phyloP scores from a whole-genome alignment of 2,113 vertebrate species.

The Sphaerodactylus townsendi region DNA sequence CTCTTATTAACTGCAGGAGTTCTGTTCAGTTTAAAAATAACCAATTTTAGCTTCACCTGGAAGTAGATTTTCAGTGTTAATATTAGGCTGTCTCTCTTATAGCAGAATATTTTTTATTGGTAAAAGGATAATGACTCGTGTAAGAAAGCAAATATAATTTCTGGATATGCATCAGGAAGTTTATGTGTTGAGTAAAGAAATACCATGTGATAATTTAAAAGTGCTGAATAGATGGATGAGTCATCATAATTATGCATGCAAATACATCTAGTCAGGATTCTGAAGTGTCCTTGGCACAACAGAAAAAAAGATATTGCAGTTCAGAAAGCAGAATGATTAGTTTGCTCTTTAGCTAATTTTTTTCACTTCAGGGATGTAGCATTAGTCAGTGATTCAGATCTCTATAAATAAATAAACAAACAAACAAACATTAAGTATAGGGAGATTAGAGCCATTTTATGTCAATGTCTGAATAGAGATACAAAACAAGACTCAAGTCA shows the following conservation, averaged over 20 bases:
- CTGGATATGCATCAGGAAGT: background rate
- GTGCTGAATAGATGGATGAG: constrained; percentile 1
- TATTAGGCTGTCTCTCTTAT: accelerated
- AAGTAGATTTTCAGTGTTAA: background rate
- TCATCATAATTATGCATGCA: accelerated
- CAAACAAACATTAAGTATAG: constrained; percentile 19
- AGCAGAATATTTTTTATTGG: background rate
- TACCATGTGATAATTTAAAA: background rate
- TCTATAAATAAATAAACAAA: constrained; percentile 66
- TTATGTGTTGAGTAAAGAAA: background rate
- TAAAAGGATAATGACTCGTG: background rate
- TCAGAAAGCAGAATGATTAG: background rate
- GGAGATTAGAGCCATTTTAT: constrained; percentile 50
- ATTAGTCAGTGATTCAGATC: constrained; percentile 52
- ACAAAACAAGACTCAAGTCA: constrained; percentile 30
- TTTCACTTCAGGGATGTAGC: background rate
- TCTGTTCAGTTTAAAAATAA: background rate
- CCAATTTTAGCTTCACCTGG: background rate
- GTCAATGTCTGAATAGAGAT: constrained; percentile 44
- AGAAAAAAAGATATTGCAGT: background rate
- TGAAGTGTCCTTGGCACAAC: background rate
- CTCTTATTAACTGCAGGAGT: background rate
- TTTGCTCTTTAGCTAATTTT: background rate
- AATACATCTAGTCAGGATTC: background rate
- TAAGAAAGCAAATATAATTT: background rate